Evolutionary conservation across 1,140 invertebrate genomes (phyloP).

Genomic region (Gryllus bimaculatus): DNA sequence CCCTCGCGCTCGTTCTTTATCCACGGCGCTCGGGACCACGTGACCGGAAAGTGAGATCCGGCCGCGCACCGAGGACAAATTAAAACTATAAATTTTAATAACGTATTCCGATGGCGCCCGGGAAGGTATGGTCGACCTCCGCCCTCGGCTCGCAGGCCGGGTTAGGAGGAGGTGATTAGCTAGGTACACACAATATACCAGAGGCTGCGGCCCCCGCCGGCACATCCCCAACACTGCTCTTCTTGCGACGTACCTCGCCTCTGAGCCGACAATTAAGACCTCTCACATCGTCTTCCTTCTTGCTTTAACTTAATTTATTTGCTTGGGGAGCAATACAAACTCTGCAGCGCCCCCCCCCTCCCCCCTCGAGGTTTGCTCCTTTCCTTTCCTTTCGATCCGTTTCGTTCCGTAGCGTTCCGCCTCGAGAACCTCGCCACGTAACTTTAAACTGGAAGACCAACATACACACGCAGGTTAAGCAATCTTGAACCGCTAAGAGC

Average conservation of each 20-base stretch:
- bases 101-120: constrained; percentile 8
- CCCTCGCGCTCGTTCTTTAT: constrained; percentile 12
- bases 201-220: too few relatives aligned
- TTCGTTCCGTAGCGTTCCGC: neutral
- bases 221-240: neutral
- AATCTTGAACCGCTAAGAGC: neutral
- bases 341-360: neutral
- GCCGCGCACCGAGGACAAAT: constrained; percentile 10
- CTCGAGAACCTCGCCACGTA: neutral
- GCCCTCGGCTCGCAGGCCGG: neutral
- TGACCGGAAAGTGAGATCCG: constrained; percentile 12
- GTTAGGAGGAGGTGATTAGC: neutral
- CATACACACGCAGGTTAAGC: neutral
- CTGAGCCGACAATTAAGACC: neutral
- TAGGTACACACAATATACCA: neutral
- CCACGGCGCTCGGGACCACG: neutral
- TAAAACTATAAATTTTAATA: constrained; percentile 21
- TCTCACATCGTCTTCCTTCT: neutral
- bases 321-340: neutral
- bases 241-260: neutral
- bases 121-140: neutral
- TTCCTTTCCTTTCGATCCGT: neutral
- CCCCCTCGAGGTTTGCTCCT: too few relatives aligned
- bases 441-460: neutral
- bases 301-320: neutral